These are phyloP conservation scores for Myrmophylax atrothorax DNA, from an alignment of 2,113 vertebrate species.

Conservation along the genomic window DNA sequence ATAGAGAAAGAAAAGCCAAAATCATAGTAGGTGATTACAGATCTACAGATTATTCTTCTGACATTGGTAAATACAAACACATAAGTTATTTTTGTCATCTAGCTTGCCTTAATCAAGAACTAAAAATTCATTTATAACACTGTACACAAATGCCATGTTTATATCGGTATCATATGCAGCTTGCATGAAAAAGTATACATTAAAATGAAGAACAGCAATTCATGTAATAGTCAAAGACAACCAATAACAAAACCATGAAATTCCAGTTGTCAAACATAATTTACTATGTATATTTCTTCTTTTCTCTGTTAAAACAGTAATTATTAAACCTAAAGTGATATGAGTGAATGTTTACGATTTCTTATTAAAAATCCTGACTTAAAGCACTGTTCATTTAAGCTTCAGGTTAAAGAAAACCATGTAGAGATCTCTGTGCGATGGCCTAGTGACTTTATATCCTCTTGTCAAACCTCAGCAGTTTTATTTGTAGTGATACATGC, in stretches of 20 bases:
- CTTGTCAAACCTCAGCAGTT: constrained; percentile 82
- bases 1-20: not conserved
- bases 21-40: constrained; percentile 21
- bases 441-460: constrained; percentile 83
- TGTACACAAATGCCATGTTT: constrained; percentile 76
- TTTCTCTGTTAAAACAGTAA: constrained; percentile 84
- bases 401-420: constrained; percentile 77
- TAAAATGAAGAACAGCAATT: constrained; percentile 91
- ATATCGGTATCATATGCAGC: constrained; percentile 75
- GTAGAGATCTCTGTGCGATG: constrained; percentile 76
- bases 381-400: constrained; percentile 70
- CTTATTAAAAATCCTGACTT: constrained; percentile 75
- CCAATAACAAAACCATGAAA: constrained; percentile 90
- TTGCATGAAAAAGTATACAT: constrained; percentile 79
- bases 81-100: constrained; percentile 76
- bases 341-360: constrained; percentile 82
- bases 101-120: constrained; percentile 87
- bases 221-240: constrained; percentile 93
- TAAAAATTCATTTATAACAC: constrained; percentile 83
- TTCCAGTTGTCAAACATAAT: constrained; percentile 98
- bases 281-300: constrained; percentile 87
- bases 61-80: constrained; percentile 48
- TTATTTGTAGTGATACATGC: constrained; percentile 88
- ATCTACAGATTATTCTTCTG: constrained; percentile 15
- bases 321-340: constrained; percentile 87